These are phyloP conservation scores for Bombyx mandarina DNA, from an alignment of 1,140 invertebrate species.

Conservation along the genomic window DNA sequence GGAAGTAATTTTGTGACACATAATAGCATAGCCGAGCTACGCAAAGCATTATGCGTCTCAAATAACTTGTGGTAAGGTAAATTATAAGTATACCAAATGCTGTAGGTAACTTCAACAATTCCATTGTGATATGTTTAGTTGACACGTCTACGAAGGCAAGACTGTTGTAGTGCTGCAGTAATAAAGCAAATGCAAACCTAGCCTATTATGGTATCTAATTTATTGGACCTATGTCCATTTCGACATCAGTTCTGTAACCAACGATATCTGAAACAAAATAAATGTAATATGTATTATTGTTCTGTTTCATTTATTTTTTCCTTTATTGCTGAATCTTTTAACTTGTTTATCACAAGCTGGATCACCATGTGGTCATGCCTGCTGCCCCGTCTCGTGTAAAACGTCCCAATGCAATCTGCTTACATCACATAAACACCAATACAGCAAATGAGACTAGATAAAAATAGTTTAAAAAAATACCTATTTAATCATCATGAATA, in stretches of 20 bases:
- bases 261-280: slow-evolving; percentile 58
- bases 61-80: slow-evolving; percentile 34
- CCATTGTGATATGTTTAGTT: slow-evolving; percentile 64
- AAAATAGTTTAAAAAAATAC: no score
- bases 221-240: slow-evolving; percentile 44
- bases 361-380: no score
- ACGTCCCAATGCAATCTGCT: no score
- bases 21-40: slow-evolving; percentile 18
- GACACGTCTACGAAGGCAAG: slow-evolving; percentile 18
- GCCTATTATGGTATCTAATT: slow-evolving; percentile 45
- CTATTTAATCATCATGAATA: no score
- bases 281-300: slow-evolving; percentile 40
- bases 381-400: no score
- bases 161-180: slow-evolving; percentile 35
- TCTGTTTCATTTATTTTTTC: slow-evolving; percentile 18
- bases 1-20: slow-evolving; percentile 25
- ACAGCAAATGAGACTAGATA: no score
- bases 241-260: slow-evolving; percentile 46
- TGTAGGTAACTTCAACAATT: slow-evolving; percentile 52
- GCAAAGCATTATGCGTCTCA: slow-evolving; percentile 24
- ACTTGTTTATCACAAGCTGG: neutral
- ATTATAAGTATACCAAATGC: slow-evolving; percentile 51
- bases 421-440: no score
- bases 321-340: neutral
- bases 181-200: slow-evolving; percentile 30